Conservation (phyloP, 1,140 invertebrate genomes). For the Sycophaga agraensis region DNA sequence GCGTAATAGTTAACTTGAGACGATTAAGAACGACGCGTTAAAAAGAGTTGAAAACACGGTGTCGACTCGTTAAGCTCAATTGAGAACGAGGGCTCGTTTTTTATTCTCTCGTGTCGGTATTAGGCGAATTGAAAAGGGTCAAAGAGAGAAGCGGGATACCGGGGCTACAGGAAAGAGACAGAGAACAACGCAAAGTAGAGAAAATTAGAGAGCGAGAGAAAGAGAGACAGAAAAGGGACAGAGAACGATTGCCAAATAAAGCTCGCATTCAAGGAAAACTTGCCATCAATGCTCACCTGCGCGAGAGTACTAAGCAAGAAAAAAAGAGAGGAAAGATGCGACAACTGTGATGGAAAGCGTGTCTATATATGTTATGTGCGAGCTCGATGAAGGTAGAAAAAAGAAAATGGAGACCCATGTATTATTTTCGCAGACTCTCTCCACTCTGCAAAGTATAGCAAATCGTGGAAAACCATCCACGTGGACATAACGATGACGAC, state of each 20-base stretch:
- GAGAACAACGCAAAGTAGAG: background rate
- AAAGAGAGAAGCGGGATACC: background rate
- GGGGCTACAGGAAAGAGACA: background rate
- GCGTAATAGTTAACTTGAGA: constrained; percentile 12
- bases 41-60: constrained; percentile 15
- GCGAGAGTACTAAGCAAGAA: background rate
- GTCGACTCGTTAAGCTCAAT: constrained; percentile 22
- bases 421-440: background rate
- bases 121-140: background rate
- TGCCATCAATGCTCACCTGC: background rate
- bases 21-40: background rate
- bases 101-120: background rate
- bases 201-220: background rate
- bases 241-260: constrained; percentile 28
- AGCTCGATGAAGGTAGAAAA: background rate
- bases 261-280: constrained; percentile 22
- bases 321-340: background rate
- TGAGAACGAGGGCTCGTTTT: background rate
- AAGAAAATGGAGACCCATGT: background rate
- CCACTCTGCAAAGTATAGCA: background rate
- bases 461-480: constrained; percentile 2
- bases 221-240: background rate
- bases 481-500: constrained; percentile 1
- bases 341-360: background rate
- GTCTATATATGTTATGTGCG: background rate